Evolutionary conservation across 2,113 vertebrate species (phyloP).

Genomic region (Heptranchias perlo): DNA sequence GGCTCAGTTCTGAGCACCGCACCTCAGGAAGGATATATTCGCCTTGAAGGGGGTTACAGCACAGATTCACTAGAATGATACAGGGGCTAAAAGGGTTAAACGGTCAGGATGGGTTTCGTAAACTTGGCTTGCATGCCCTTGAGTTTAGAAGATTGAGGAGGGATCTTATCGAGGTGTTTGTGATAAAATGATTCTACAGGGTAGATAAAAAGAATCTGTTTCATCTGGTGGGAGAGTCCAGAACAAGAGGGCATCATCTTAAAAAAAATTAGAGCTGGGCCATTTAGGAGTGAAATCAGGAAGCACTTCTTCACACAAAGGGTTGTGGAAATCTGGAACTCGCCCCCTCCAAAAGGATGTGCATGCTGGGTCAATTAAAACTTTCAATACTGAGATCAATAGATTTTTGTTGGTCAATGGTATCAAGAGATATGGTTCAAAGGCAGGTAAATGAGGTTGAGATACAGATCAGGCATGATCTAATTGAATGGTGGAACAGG

Average conservation of each 20-base stretch:
- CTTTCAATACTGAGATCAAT: neutral
- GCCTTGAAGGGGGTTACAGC: neutral
- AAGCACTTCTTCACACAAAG: neutral
- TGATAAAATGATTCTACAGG: too few species aligned
- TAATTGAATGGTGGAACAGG: neutral
- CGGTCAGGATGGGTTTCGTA: neutral
- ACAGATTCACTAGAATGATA: neutral
- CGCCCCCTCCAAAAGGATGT: too few species aligned
- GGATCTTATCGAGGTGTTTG: neutral
- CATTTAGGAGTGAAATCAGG: neutral
- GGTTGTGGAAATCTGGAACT: too few species aligned
- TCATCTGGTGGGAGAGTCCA: neutral
- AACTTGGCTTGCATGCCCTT: neutral
- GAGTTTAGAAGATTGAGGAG: neutral
- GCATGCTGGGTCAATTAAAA: too few species aligned
- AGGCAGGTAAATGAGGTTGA: too few species aligned
- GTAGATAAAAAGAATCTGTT: neutral
- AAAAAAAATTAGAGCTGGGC: neutral
- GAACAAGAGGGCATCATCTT: neutral
- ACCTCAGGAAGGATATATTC: neutral
- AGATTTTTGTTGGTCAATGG: neutral
- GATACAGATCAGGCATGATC: neutral
- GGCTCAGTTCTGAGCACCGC: neutral
- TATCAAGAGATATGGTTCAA: too few species aligned
- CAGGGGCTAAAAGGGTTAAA: too few species aligned